phyloP scores from a whole-genome alignment of 2,888 invertebrate genomes.

The Rotaria socialis region DNA sequence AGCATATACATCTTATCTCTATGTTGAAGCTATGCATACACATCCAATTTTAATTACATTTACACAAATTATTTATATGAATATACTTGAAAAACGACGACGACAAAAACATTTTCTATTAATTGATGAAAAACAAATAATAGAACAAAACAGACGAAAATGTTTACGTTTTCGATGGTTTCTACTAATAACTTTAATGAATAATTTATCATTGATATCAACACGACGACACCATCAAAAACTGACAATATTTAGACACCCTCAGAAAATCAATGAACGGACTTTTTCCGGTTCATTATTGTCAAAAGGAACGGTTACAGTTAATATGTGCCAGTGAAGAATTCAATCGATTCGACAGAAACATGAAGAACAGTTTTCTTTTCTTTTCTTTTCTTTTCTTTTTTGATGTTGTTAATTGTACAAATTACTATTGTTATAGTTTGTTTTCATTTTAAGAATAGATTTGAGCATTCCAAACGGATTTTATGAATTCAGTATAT shows the following conservation, averaged over 20 bases:
- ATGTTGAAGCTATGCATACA: conserved; percentile 45
- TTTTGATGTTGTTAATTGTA: neutral
- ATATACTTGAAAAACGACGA: conserved; percentile 26
- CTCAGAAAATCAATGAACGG: neutral
- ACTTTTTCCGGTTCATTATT: neutral
- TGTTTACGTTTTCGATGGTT: neutral
- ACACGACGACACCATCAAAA: neutral
- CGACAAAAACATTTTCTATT: neutral
- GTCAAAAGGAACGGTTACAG: neutral
- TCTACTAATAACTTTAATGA: neutral
- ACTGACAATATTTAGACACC: neutral
- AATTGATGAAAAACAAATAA: conserved; percentile 12
- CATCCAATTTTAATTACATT: conserved; percentile 45
- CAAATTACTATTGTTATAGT: neutral
- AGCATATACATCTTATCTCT: conserved; percentile 42
- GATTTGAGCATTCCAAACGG: neutral
- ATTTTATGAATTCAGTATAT: too few species aligned
- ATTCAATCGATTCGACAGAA: neutral
- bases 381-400: neutral
- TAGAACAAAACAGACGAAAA: neutral
- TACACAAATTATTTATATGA: conserved; percentile 37
- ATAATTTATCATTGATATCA: conserved; percentile 25
- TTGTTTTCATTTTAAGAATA: neutral
- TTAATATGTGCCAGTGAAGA: conserved; percentile 29
- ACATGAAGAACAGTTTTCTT: neutral